Evolutionary conservation across 2,888 invertebrate species (phyloP).

Genomic region (Digitonthophagus gazella): DNA sequence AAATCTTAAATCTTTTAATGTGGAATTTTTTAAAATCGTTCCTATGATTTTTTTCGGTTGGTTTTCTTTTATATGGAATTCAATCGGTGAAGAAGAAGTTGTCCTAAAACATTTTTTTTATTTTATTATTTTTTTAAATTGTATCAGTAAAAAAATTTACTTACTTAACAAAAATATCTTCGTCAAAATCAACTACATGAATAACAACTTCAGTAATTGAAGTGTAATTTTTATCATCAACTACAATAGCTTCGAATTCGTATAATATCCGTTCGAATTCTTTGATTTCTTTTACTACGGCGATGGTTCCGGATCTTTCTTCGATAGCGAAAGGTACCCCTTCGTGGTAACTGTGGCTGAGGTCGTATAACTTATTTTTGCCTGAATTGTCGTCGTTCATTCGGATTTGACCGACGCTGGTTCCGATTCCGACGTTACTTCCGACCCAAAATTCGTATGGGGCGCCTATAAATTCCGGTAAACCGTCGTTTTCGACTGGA

Average conservation of each 20-base stretch:
- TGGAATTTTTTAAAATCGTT: conserved; percentile 58
- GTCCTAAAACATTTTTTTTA: conserved; percentile 44
- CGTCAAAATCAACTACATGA: conserved; percentile 76
- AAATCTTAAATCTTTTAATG: conserved; percentile 58
- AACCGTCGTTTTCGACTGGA: conserved; percentile 55
- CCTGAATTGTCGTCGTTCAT: conserved; percentile 69
- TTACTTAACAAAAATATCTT: conserved; percentile 66
- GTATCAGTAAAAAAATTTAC: conserved; percentile 52
- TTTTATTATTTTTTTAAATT: conserved; percentile 9
- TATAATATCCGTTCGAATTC: conserved; percentile 68
- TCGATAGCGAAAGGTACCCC: conserved; percentile 93
- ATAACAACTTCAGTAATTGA: conserved; percentile 81
- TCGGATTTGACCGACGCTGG: conserved; percentile 81
- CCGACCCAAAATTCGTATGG: conserved; percentile 92
- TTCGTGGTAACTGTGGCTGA: conserved; percentile 79
- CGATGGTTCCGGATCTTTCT: conserved; percentile 83
- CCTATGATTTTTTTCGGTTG: conserved; percentile 71
- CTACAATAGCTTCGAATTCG: conserved; percentile 80
- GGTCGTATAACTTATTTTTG: conserved; percentile 68
- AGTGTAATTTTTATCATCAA: conserved; percentile 59
- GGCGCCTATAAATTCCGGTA: conserved; percentile 78
- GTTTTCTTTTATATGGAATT: conserved; percentile 77
- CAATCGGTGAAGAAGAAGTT: conserved; percentile 66
- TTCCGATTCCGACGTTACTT: conserved; percentile 78
- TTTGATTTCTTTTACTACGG: conserved; percentile 72